These are phyloP conservation scores for Operophtera brumata DNA, from an alignment of 2,888 invertebrate genomes.

Conservation along the genomic window DNA sequence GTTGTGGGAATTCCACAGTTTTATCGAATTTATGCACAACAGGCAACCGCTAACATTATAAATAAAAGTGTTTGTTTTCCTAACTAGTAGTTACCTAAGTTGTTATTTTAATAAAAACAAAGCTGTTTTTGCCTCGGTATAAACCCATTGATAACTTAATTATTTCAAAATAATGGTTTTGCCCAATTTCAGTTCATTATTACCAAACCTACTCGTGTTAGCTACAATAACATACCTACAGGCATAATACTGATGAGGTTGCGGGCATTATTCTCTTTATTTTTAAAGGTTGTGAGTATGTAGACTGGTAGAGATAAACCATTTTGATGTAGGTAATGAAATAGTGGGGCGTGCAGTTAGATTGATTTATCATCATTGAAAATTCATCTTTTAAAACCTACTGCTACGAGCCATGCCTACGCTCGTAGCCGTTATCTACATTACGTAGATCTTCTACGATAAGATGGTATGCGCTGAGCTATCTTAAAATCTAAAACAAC, in stretches of 20 bases:
- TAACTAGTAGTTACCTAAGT: not conserved
- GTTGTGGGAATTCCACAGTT: not conserved
- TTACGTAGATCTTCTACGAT: not conserved
- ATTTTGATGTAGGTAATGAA: too few species aligned
- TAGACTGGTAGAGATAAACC: too few species aligned
- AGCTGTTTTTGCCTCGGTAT: slow-evolving; percentile 6
- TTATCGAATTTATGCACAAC: not conserved
- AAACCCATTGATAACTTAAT: slow-evolving; percentile 15
- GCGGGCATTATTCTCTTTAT: too few species aligned
- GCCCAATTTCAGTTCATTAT: not conserved
- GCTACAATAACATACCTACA: not conserved
- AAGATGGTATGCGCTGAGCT: not conserved
- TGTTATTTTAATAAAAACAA: not conserved
- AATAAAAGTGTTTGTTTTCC: slow-evolving; percentile 12
- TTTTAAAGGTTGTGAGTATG: not conserved
- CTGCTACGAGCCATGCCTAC: too few species aligned
- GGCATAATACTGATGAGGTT: not conserved
- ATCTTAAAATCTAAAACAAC: too few species aligned
- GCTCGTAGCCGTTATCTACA: too few species aligned
- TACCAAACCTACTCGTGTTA: not conserved
- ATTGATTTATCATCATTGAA: too few species aligned
- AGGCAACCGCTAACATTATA: not conserved
- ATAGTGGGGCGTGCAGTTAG: too few species aligned
- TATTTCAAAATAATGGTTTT: not conserved
- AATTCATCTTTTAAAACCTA: too few species aligned